Evolutionary conservation across 2,113 vertebrate genomes (phyloP).

Genomic region (Gopherus evgoodei): DNA sequence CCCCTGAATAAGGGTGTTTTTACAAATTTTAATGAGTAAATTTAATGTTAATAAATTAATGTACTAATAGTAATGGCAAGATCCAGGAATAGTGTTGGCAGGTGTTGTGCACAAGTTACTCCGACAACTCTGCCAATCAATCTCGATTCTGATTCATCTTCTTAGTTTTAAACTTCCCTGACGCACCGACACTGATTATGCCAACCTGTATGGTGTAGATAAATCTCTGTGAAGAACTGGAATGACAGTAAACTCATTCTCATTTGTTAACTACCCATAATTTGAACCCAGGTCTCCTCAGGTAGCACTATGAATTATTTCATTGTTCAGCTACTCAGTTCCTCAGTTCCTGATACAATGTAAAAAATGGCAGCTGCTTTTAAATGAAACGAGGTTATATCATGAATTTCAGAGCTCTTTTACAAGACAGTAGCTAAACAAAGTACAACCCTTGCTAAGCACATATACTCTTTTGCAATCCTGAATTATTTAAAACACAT

Average conservation of each 20-base stretch:
- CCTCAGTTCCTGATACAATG: not conserved
- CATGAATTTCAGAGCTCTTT: not conserved
- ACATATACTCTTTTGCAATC: not conserved
- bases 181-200: slow-evolving; percentile 13
- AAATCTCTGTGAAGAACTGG: not conserved
- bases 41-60: slow-evolving; percentile 10
- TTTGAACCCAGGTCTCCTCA: not conserved
- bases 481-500: slow-evolving; percentile 33
- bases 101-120: slow-evolving; percentile 39
- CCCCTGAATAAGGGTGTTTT: not conserved
- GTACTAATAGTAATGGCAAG: not conserved
- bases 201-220: not conserved
- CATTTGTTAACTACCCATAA: not conserved
- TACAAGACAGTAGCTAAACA: not conserved
- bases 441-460: not conserved
- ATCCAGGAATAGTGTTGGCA: slow-evolving; percentile 54
- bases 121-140: slow-evolving; percentile 42
- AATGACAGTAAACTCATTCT: not conserved
- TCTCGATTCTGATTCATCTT: slow-evolving; percentile 52
- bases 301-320: not conserved
- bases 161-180: not conserved
- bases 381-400: not conserved
- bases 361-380: not conserved
- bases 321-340: not conserved
- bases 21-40: slow-evolving; percentile 18